phyloP scores from a whole-genome alignment of 1,140 invertebrate species.

The Drosophila nasuta region DNA sequence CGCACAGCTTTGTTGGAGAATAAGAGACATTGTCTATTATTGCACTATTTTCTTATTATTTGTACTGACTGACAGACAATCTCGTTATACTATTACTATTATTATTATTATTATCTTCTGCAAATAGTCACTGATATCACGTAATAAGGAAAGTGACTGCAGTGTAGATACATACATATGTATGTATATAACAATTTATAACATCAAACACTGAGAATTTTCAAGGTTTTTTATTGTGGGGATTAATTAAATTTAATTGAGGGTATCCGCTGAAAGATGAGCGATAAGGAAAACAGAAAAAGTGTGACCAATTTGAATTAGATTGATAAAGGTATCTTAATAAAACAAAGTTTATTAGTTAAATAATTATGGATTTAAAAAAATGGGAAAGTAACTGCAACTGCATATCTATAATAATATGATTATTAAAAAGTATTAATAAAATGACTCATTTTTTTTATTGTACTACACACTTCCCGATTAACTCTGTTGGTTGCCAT shows the following conservation, averaged over 20 bases:
- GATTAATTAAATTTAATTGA: slow-evolving; percentile 31
- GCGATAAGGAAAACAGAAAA: not conserved
- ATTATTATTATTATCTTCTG: too few relatives aligned
- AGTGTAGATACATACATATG: too few relatives aligned
- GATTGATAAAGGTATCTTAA: too few relatives aligned
- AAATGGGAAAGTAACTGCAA: not conserved
- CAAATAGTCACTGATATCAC: too few relatives aligned
- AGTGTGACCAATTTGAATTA: not conserved
- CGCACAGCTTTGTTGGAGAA: not conserved
- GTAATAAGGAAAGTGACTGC: not conserved
- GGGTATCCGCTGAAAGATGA: not conserved
- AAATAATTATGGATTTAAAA: too few relatives aligned
- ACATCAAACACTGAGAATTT: too few relatives aligned
- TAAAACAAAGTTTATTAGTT: too few relatives aligned
- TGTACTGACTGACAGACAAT: too few relatives aligned
- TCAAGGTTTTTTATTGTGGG: slow-evolving; percentile 1
- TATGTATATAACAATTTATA: too few relatives aligned
- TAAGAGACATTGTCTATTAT: not conserved
- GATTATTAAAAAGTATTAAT: not conserved
- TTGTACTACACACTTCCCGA: slow-evolving; percentile 22
- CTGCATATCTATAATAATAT: too few relatives aligned
- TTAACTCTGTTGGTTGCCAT: slow-evolving; percentile 9
- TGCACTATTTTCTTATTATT: too few relatives aligned
- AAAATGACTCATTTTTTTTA: slow-evolving; percentile 21
- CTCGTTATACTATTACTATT: too few relatives aligned